These are phyloP conservation scores for Aplocera efformata DNA, from an alignment of 2,888 invertebrate species.

Conservation along the genomic window DNA sequence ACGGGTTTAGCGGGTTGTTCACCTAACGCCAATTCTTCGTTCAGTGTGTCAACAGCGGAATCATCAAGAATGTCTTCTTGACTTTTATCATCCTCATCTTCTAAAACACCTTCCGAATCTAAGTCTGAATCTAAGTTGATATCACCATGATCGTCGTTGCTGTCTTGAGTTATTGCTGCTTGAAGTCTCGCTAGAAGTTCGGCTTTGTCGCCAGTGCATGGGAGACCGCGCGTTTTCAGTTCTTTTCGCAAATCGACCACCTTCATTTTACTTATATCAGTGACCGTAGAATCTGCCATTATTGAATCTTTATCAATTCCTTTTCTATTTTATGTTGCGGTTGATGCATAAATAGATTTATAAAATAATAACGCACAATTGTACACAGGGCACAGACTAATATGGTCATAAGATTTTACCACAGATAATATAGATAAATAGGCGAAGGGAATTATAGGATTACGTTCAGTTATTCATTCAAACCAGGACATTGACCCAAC, in stretches of 20 bases:
- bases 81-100: slow-evolving; percentile 79
- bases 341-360: no score
- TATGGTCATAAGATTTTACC: no score
- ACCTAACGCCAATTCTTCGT: slow-evolving; percentile 61
- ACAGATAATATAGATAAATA: no score
- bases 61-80: slow-evolving; percentile 67
- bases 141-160: slow-evolving; percentile 51
- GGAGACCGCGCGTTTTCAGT: slow-evolving; percentile 87
- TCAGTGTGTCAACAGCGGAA: slow-evolving; percentile 56
- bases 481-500: no score
- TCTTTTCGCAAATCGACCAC: slow-evolving; percentile 92
- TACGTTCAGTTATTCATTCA: no score
- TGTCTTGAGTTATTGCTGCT: slow-evolving; percentile 66
- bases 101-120: slow-evolving; percentile 74
- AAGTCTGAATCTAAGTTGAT: slow-evolving; percentile 72
- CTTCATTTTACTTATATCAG: slow-evolving; percentile 78
- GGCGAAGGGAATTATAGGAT: no score
- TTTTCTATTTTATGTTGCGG: no score
- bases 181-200: slow-evolving; percentile 90
- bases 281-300: slow-evolving; percentile 53
- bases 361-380: no score
- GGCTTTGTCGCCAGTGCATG: slow-evolving; percentile 88
- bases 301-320: not conserved
- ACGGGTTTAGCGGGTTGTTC: slow-evolving; percentile 46
- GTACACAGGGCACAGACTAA: no score